Evolutionary conservation across 1,140 invertebrate species (phyloP), one percentile per base, ranked within the genome.

Genomic region (Achatina immaculata): DNA sequence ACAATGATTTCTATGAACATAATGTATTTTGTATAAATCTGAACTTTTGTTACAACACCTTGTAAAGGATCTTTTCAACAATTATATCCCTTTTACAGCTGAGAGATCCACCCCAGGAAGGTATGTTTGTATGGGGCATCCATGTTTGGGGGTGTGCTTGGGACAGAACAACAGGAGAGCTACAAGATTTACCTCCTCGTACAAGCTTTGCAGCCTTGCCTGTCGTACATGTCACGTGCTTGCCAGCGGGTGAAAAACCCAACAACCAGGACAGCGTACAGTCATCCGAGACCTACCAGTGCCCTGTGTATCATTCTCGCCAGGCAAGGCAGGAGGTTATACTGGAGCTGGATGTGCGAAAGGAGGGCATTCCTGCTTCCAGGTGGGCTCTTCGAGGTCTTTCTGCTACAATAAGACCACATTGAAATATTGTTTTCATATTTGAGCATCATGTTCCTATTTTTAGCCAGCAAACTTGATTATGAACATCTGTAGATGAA

Each of bases 141-240:
- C 88, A 90, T 74, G 82, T 91, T 19, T 92, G 91, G 91, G 90
- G 90, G 9, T 90, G 90, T 86, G 83, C 87, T n/a, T 91, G 90
- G 88, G 90, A 91, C 69, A 91, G 91, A 82, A 90, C 90, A 45
- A 90, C 88, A 21, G 87, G 88, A 48, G 90, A 92, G 65, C 83
- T 92, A 42, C 85, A 90, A 65, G 91, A 92, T 82, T 74, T 85
- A 11, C 88, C 90, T 42, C 87, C 89, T 11, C 81, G 87, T 28
- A 86, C 84, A 42, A 85, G 84, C 34, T 90, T 85, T 79, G 88
- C 89, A 31, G 71, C 85, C 14, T 84, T 92, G 38, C 91, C 91
- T 40, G 90, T 92, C 14, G 88, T 91, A 14, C 90, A 91, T 80
- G 84, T 92, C 38, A 90, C 90, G 28, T 91, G 89, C 71, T 89